Base-by-base conservation (phyloP, 2,113 vertebrate genomes). In the Capreolus pygargus region DNA sequence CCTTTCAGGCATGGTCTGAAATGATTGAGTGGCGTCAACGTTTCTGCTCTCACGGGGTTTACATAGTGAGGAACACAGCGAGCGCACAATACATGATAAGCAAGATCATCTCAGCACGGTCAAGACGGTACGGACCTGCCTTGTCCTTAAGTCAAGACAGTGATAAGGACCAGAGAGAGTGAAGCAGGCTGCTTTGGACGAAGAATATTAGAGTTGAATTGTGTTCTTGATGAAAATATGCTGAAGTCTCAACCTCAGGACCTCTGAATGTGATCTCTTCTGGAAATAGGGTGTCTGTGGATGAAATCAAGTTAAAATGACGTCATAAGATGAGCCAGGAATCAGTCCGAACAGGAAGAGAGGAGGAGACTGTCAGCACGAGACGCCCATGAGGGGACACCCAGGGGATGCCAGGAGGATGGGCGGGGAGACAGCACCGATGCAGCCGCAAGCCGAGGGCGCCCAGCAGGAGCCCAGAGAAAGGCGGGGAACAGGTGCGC, bases 351-450 rank as follows among this genome's bases (percentile, higher is more conserved):
- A 28, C 27, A 86, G 52, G 52, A 83, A 27, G 61, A 25, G 57
- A 23, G 67, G 67, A 57, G 0, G n/a, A 91, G 64, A 95, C 10
- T 7, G 15, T 33, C 39, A 16, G 6, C 11, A 5, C 23, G n/a
- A 39, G 28, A 28, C 3, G 70, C 23, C 21, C n/a, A 13, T 12
- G 3, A 14, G 17, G 54, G 74, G 74, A 33, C 13, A 52, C 25
- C 13, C 3, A 15, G 23, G 16, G 43, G 11, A 17, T 0, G 2
- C 47, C 47, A 27, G 0, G 58, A 47, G 14, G 30, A 3, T 0
- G 2, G 5, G 13, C 1, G 15, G 19, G 4, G 81, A n/a, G 55
- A 36, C 0, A 1, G 15, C 5, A 52, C 15, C 5, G 1, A 14
- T 0, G 11, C 15, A 5, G 3, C 43, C 4, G 6, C 3, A 14